Base-by-base conservation (phyloP, 2,113 vertebrate genomes). In the Lutjanus erythropterus region DNA sequence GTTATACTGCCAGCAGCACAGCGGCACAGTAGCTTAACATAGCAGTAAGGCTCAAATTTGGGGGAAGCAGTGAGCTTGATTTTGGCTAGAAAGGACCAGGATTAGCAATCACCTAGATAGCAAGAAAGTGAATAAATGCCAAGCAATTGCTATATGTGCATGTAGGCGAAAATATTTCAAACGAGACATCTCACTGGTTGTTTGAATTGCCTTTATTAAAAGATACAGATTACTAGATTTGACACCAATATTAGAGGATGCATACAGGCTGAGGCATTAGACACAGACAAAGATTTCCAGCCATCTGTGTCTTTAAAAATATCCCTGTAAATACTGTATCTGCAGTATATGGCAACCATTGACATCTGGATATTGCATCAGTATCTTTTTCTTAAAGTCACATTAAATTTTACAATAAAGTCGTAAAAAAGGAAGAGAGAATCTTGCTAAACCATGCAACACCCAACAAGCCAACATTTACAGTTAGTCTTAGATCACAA, bases 151-250 rank as follows among this genome's bases (percentile, higher is more conserved):
- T n/a, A n/a, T 35, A 25, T n/a, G 46, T n/a, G 19, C 46, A 50
- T 14, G 65, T 15, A 37, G 44, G 27, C 8, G 2, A 23, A 35
- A 69, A 27, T 10, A 68, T 21, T 23, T 31, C 0, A 71, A 68
- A 53, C 6, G 0, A 84, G 14, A 59, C 27, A 37, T 0, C n/a
- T 29, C 2, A 12, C 16, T 65, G 29, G 59, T 79, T 61, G 83
- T 86, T 92, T 87, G 71, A 87, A 81, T 84, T 67, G 76, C 80
- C 89, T 95, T 95, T 95, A 94, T 95, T 95, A 94, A 94, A 94
- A 94, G 91, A 91, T 92, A 92, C 92, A 94, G 87, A 86, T 90
- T 87, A 86, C 85, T 82, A 85, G 60, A 80, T 77, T 85, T 69
- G 78, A 93, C 91, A 90, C 67, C 72, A 77, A 89, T 66, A 86